Evolutionary conservation across 1,140 invertebrate genomes (phyloP).

Genomic region (Zaprionus tsacasi): DNA sequence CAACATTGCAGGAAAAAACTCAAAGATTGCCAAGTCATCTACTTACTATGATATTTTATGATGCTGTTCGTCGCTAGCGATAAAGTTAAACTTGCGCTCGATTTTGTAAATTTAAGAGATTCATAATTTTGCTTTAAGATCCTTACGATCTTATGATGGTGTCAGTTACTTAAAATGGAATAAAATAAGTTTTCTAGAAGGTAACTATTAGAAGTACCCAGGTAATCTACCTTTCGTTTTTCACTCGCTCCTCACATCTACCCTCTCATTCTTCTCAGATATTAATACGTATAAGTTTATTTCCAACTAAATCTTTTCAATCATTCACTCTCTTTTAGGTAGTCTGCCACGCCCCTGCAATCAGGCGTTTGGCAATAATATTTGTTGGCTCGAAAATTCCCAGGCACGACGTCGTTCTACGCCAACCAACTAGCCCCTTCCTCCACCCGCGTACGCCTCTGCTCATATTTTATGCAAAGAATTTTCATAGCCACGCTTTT

Average conservation of each 20-base stretch:
- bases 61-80: background rate
- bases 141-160: background rate
- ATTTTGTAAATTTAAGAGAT: background rate
- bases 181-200: background rate
- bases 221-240: background rate
- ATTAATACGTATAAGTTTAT: constrained; percentile 17
- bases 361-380: constrained; percentile 35
- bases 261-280: background rate
- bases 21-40: background rate
- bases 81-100: background rate
- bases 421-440: background rate
- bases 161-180: background rate
- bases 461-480: constrained; percentile 52
- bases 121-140: background rate
- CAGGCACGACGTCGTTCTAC: background rate
- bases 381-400: constrained; percentile 35
- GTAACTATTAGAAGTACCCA: background rate
- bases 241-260: background rate
- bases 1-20: constrained; percentile 1
- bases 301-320: constrained; percentile 11
- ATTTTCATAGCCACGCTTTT: constrained; percentile 55
- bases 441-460: background rate
- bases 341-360: background rate
- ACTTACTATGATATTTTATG: constrained; percentile 11
- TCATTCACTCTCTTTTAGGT: background rate